A percentile compares a stretch with the other conserved stretches of the same genome.
Evolutionary conservation across 2,113 vertebrate species (phyloP).

Genomic region (Varanus komodoensis): DNA sequence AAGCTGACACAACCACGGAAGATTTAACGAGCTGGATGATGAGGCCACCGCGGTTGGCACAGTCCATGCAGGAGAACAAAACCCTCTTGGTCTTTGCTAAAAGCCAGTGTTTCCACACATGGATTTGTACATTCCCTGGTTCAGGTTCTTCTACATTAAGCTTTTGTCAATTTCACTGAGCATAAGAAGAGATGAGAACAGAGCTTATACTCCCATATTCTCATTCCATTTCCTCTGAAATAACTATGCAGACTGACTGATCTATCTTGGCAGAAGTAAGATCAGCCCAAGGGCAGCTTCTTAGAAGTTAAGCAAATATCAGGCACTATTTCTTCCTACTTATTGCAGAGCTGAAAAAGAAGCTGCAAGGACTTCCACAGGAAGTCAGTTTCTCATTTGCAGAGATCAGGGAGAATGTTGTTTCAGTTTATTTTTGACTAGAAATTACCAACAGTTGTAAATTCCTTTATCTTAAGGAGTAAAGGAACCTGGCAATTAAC

Average conservation of each 20-base stretch:
- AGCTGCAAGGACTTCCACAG: neutral
- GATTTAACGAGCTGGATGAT: slow-evolving; percentile 26
- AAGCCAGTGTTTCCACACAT: accelerated
- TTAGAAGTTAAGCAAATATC: slow-evolving; percentile 17
- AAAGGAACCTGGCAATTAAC: too few relatives aligned
- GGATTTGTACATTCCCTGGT: accelerated
- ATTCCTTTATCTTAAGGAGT: too few relatives aligned
- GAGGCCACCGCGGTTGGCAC: neutral
- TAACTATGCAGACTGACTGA: neutral
- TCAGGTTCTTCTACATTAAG: neutral
- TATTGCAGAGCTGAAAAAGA: neutral
- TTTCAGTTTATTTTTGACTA: too few relatives aligned
- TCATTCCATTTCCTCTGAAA: neutral
- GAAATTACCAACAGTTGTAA: too few relatives aligned
- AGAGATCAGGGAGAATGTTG: too few relatives aligned
- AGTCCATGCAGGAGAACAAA: neutral
- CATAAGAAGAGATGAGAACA: neutral
- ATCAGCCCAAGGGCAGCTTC: neutral
- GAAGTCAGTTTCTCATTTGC: neutral
- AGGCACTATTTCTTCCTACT: neutral
- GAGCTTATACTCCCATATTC: neutral
- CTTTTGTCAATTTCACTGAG: slow-evolving; percentile 19
- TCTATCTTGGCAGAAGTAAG: slow-evolving; percentile 3
- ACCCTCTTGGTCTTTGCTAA: neutral
- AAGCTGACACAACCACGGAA: slow-evolving; percentile 42